These are phyloP conservation scores for Petrophora chlorosata DNA, from an alignment of 2,888 invertebrate species.

Conservation along the genomic window DNA sequence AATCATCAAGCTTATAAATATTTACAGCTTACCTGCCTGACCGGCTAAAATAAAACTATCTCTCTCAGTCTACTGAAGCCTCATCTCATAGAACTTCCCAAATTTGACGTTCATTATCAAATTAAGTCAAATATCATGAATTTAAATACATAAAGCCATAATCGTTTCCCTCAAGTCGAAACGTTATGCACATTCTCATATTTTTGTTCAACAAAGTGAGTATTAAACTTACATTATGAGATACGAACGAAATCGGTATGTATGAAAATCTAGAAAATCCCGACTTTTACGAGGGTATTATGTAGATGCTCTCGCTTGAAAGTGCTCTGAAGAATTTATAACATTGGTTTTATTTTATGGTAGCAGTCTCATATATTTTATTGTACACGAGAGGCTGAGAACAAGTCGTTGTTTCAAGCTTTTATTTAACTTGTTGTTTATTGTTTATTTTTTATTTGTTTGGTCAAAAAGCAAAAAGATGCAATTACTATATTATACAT, in stretches of 20 bases:
- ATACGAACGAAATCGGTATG: too few species aligned
- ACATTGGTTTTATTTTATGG: slow-evolving; percentile 21
- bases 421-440: too few species aligned
- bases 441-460: not conserved
- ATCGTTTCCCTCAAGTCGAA: not conserved
- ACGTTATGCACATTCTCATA: not conserved
- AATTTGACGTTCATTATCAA: too few species aligned
- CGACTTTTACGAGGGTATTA: slow-evolving; percentile 15
- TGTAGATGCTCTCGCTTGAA: slow-evolving; percentile 14
- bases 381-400: too few species aligned
- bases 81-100: too few species aligned
- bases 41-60: too few species aligned
- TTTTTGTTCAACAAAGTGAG: not conserved
- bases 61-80: too few species aligned
- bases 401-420: too few species aligned
- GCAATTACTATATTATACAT: too few species aligned
- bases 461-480: too few species aligned
- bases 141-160: not conserved
- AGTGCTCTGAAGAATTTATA: slow-evolving; percentile 20
- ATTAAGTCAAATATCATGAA: not conserved
- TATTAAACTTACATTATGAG: not conserved
- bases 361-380: not conserved
- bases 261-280: slow-evolving; percentile 16
- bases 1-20: too few species aligned
- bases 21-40: too few species aligned